phyloP scores from a whole-genome alignment of 2,797 vertebrate genomes.

The Morelia viridis region DNA sequence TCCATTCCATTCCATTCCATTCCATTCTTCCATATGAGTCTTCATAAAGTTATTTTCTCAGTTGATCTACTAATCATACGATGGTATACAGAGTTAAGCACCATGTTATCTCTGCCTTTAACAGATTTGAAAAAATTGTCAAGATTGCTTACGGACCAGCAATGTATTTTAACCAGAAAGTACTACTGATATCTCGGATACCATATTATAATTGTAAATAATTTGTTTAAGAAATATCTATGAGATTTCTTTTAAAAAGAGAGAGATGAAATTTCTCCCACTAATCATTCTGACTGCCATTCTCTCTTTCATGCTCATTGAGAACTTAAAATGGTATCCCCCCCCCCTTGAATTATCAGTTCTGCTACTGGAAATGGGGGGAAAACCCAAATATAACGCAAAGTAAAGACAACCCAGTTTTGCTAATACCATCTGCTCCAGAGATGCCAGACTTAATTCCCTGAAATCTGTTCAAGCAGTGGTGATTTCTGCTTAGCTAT shows the following conservation, averaged over 20 bases:
- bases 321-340: not conserved
- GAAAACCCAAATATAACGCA: not conserved
- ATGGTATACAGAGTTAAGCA: not conserved
- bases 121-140: not conserved
- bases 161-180: not conserved
- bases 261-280: not conserved
- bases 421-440: constrained; percentile 39
- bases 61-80: not conserved
- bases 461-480: not conserved
- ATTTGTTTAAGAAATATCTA: not conserved
- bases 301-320: not conserved
- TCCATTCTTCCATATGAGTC: too few species aligned
- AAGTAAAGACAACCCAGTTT: constrained; percentile 31
- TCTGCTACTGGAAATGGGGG: not conserved
- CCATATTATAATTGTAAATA: not conserved
- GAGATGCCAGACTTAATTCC: constrained; percentile 23
- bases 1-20: too few species aligned
- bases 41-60: not conserved
- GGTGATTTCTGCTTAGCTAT: not conserved
- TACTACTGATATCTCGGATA: not conserved
- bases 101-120: not conserved
- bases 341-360: not conserved
- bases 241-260: not conserved
- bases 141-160: not conserved
- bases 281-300: not conserved